Evolutionary conservation across 2,797 vertebrate species (phyloP), one percentile per base, ranked within the genome.

Genomic region (Dendrocincla fuliginosa): DNA sequence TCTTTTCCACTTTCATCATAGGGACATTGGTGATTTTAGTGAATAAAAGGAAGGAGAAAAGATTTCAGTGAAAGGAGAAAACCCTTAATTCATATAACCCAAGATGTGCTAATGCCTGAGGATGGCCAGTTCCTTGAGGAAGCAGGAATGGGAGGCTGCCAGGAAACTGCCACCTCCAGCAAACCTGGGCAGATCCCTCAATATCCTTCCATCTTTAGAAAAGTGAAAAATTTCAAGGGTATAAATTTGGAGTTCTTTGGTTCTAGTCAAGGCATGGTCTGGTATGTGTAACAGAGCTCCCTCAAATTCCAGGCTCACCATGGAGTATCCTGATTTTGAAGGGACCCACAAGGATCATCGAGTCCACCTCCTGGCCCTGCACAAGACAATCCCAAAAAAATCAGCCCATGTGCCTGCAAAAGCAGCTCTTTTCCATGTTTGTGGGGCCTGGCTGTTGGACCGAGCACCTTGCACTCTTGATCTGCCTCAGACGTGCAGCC

Each of bases 401-500:
- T 14, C 41, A 16, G 42, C 10, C 23, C 30, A 0, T 11, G 23
- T 46, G 13, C n/a, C 37, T 70, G 11, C 35, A 90, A 73, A 59
- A 65, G 20, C 52, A 87, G 24, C 39, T 22, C 42, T 17, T 57
- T 16, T 23, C 37, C 37, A 19, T 3, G 42, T 32, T 69, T 74
- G 37, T 35, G 73, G 61, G 32, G 53, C 47, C 52, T 89, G 35
- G 11, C 37, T 67, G 32, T 87, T 24, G 69, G 37, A 37, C 65
- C 20, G 55, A 93, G 47, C 28, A 8, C 53, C 13, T 73, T 65
- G 47, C 84, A 15, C 44, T 94, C 59, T 93, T 20, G 53, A 92
- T 56, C 93, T 77, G 79, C 64, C 89, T 95, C 83, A 47, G 81
- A 76, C 71, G 75, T 80, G 88, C 81, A 96, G 77, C 90, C 91